phyloP scores from a whole-genome alignment of 2,888 invertebrate genomes.

The Steromphala cineraria region DNA sequence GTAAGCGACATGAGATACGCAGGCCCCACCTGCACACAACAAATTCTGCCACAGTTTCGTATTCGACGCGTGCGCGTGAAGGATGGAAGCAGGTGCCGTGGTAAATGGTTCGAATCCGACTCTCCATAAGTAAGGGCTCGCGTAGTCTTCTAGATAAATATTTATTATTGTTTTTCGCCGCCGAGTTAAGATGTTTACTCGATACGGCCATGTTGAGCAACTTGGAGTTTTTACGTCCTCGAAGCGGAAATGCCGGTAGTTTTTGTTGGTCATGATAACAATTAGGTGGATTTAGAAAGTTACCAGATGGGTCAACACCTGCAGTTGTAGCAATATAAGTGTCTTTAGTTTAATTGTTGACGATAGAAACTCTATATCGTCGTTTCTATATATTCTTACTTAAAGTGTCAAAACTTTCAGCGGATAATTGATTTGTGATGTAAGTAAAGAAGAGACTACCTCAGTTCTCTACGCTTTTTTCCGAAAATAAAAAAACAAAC shows the following conservation, averaged over 20 bases:
- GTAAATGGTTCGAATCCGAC: conserved; percentile 3
- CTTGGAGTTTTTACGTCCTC: background rate
- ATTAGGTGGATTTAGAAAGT: background rate
- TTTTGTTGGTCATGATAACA: background rate
- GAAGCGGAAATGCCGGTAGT: background rate
- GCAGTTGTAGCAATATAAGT: background rate
- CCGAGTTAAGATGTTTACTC: background rate
- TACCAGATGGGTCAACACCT: background rate
- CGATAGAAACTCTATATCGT: too few species aligned
- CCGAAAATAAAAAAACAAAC: too few species aligned
- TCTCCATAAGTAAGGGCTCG: background rate
- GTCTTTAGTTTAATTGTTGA: too few species aligned
- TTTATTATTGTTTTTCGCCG: conserved; percentile 5
- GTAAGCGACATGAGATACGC: background rate
- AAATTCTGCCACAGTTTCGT: conserved; percentile 1
- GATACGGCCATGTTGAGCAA: background rate
- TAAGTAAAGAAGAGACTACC: too few species aligned
- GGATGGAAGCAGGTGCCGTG: background rate
- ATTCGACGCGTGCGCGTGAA: conserved; percentile 2
- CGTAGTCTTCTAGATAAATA: background rate
- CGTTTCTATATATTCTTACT: too few species aligned
- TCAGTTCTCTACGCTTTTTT: too few species aligned
- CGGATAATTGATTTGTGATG: too few species aligned
- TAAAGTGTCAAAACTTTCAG: too few species aligned
- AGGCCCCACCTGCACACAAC: background rate